phyloP scores from a whole-genome alignment of 2,888 invertebrate species.

The Phragmatobia fuliginosa region DNA sequence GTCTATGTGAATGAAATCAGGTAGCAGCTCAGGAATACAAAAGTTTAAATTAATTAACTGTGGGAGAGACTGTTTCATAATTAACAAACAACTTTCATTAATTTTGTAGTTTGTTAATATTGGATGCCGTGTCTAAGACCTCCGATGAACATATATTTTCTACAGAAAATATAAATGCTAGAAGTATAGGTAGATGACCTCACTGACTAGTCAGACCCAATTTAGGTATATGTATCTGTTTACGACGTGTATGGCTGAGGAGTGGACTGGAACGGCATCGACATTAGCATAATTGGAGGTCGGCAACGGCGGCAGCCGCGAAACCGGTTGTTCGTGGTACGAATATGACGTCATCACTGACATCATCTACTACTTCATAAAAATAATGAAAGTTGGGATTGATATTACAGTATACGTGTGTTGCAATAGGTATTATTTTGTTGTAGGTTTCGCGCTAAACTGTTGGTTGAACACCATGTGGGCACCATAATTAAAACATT shows the following conservation, averaged over 20 bases:
- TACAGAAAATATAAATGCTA: background rate
- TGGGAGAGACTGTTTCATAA: background rate
- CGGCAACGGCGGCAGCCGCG: slow-evolving; percentile 56
- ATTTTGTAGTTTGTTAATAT: background rate
- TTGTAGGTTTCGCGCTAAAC: no score
- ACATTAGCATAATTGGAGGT: slow-evolving; percentile 83
- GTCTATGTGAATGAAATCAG: slow-evolving; percentile 42
- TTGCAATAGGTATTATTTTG: background rate
- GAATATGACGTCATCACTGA: slow-evolving; percentile 77
- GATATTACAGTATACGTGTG: background rate
- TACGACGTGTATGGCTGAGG: slow-evolving; percentile 52
- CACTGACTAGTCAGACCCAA: slow-evolving; percentile 41
- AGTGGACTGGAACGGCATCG: slow-evolving; percentile 61
- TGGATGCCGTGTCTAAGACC: background rate
- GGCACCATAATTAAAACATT: background rate
- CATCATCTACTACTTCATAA: slow-evolving; percentile 62
- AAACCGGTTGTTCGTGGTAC: slow-evolving; percentile 76
- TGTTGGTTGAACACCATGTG: background rate
- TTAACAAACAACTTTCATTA: background rate
- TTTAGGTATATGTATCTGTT: slow-evolving; percentile 50
- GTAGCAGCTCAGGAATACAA: slow-evolving; percentile 18
- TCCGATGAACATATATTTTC: background rate
- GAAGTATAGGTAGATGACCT: slow-evolving; percentile 41
- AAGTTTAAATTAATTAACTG: background rate
- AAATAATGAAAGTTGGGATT: slow-evolving; percentile 34